Conservation (phyloP, 2,797 vertebrate genomes). For the Catamblyrhynchus diadema region DNA sequence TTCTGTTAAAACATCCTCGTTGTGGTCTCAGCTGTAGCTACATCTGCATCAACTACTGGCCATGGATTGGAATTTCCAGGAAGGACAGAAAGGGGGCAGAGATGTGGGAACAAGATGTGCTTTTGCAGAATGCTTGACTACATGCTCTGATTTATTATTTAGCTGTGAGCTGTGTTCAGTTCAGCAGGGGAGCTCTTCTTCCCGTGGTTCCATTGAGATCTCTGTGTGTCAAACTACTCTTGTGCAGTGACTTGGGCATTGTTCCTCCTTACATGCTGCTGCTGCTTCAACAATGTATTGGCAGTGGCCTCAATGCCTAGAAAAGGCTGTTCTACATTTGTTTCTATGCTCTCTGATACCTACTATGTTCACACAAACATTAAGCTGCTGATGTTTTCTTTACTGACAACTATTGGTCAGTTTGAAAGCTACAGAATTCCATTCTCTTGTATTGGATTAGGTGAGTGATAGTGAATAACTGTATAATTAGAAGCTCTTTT, state of each 20-base stretch:
- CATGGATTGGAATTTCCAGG: background rate
- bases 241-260: constrained; percentile 44
- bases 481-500: constrained; percentile 34
- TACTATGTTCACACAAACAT: background rate
- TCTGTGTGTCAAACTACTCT: constrained; percentile 40
- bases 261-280: constrained; percentile 22
- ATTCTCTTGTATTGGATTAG: constrained; percentile 38
- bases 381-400: constrained; percentile 19
- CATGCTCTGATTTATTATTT: constrained; percentile 78
- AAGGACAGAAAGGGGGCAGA: background rate
- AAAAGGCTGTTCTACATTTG: constrained; percentile 12
- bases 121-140: constrained; percentile 43
- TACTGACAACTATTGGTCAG: constrained; percentile 16
- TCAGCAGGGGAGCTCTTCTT: constrained; percentile 67
- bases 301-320: background rate
- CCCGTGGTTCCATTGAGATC: constrained; percentile 67
- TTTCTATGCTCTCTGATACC: constrained; percentile 24
- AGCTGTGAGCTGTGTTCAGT: constrained; percentile 65
- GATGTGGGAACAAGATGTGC: constrained; percentile 1
- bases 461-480: constrained; percentile 31
- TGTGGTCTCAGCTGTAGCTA: background rate
- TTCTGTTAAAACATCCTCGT: background rate
- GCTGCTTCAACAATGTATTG: constrained; percentile 47
- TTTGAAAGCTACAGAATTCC: constrained; percentile 52
- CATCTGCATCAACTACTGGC: background rate